Percentiles rank a stretch among this genome's conserved stretches.
Conservation (phyloP, 2,797 vertebrate species). For the Acrossocheilus wenchowensis region DNA sequence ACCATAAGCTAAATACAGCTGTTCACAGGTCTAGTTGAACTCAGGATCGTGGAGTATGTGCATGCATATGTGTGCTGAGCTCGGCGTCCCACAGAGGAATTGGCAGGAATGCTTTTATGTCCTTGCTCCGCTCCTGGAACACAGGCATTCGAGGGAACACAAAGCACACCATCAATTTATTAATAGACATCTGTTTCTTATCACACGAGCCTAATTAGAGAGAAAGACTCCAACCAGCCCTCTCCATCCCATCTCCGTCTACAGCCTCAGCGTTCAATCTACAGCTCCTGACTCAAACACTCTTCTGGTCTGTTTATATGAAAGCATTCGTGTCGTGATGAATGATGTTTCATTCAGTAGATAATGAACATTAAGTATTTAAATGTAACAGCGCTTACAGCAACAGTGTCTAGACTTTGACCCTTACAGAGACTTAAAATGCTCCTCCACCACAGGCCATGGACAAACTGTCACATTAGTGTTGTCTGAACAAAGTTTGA, state of each 20-base stretch:
- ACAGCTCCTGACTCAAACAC: background rate
- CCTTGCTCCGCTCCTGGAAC: constrained; percentile 63
- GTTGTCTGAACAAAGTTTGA: background rate
- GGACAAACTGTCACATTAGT: background rate
- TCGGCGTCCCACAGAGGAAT: constrained; percentile 21
- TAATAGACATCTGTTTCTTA: constrained; percentile 78
- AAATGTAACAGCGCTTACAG: background rate
- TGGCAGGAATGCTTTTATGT: constrained; percentile 73
- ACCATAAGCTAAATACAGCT: constrained; percentile 12
- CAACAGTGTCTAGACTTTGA: constrained; percentile 10
- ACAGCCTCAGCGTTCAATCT: constrained; percentile 2
- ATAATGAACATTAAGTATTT: background rate
- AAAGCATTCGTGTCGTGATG: background rate
- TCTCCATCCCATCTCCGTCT: constrained; percentile 18
- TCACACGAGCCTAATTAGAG: constrained; percentile 75
- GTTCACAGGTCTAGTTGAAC: constrained; percentile 44
- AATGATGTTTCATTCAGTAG: constrained; percentile 7
- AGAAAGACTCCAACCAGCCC: constrained; percentile 33
- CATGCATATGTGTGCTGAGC: constrained; percentile 51
- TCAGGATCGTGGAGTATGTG: constrained; percentile 55
- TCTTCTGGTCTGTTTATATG: constrained; percentile 8
- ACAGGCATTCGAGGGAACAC: constrained; percentile 71
- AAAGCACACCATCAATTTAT: constrained; percentile 76
- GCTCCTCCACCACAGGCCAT: background rate
- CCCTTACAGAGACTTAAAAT: background rate